Percentiles rank a stretch among this genome's conserved stretches.
phyloP scores from a whole-genome alignment of 2,113 vertebrate species.

The Thalassoma bifasciatum region DNA sequence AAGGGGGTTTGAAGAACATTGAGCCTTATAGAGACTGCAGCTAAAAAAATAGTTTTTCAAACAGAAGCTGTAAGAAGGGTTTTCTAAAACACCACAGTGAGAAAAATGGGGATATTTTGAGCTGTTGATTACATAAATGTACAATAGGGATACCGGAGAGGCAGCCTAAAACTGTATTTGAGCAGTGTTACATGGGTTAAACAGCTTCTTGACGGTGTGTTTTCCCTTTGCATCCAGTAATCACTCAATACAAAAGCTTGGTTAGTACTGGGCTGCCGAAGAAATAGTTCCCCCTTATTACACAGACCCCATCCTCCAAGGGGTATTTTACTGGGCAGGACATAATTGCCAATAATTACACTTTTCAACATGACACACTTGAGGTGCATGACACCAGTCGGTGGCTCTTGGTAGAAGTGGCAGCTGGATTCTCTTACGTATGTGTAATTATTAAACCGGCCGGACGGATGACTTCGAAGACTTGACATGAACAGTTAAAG shows the following conservation, averaged over 20 bases:
- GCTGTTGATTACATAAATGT: no score
- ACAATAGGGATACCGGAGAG: no score
- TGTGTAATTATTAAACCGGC: not conserved
- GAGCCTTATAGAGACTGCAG: no score
- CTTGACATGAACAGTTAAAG: not conserved
- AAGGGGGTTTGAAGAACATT: no score
- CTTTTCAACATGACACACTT: not conserved
- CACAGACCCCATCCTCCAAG: not conserved
- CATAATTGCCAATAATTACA: conserved; percentile 17
- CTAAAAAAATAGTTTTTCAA: no score
- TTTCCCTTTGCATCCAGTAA: not conserved
- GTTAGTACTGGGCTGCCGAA: not conserved
- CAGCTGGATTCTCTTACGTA: conserved; percentile 1
- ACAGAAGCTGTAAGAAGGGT: no score
- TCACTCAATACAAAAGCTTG: not conserved
- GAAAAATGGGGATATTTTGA: no score
- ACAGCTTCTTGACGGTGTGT: not conserved
- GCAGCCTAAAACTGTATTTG: not conserved
- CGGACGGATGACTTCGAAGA: not conserved
- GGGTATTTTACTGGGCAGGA: not conserved
- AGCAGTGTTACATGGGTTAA: not conserved
- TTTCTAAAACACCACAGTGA: no score
- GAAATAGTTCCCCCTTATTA: not conserved
- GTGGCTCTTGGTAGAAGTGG: not conserved
- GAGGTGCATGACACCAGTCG: not conserved